Evolutionary conservation across 2,797 vertebrate genomes (phyloP), one percentile per base, ranked within the genome.

Genomic region (Podargus strigoides): DNA sequence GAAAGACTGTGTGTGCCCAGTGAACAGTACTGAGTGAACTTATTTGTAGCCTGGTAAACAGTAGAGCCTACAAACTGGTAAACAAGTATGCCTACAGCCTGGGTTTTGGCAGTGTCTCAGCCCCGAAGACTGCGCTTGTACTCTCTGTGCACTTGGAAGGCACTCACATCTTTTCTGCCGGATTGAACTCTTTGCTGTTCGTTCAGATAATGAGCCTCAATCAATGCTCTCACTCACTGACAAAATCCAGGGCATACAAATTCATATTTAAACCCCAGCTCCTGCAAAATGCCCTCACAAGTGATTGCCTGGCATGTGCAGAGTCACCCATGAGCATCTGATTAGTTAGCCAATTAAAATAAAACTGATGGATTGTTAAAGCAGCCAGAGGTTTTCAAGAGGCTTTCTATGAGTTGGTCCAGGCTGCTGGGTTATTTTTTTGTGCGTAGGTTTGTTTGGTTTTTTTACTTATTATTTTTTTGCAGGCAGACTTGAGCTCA

Each of bases 291-390:
- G 42, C 53, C 49, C 84, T 90, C 37, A 28, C 47, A 72, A 93
- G 46, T 26, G 64, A 92, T 16, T 85, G 78, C 72, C 39, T 74
- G 86, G 60, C 78, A 83, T 7, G 72, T 53, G 86, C 83, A 42
- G 73, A 90, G 84, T 85, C 74, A 76, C 90, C 39, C 63, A 49
- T 2, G 89, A 93, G 50, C 56, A 90, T 47, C 60, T 95, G 81
- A 93, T 94, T 89, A 89, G 72, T 10, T 63, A 68, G 77, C 68
- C 90, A 94, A 92, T 93, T 93, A 92, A 94, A 95, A 83, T 60
- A 73, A 79, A 90, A 56, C 75, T 70, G 53, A 87, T 30, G 84
- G 56, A 72, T 78, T 4, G 3, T 90, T 94, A 80, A 82, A 80
- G 69, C 60, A 87, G 36, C 27, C 87, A 82, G 68, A 78, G 58